Base-by-base conservation (phyloP, 2,113 vertebrate species). In the Sinosuthora webbiana region DNA sequence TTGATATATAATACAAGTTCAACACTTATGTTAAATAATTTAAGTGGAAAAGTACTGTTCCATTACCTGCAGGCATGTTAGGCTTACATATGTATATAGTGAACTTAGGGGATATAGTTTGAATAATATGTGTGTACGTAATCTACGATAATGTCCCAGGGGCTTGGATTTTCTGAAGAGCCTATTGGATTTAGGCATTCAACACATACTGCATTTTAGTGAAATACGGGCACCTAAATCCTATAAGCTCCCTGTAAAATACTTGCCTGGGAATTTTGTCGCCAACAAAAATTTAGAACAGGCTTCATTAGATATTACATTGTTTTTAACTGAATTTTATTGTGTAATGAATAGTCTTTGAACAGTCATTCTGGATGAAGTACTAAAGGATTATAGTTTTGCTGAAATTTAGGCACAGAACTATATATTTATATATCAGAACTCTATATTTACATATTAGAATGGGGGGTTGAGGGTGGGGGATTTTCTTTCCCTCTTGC, bases 1-100 rank as follows among this genome's bases (percentile, higher is more conserved):
- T 93, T 96, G 93, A 96, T 96, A 78, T 96, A 95, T 94, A 96
- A 84, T 95, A 90, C 83, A 89, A 95, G 92, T 97, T 94, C 95
- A 96, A 90, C 68, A 90, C 80, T 97, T 92, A 90, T 0, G 57
- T 96, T 97, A 96, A 97, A 96, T 96, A 96, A 96, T 96, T 96
- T 96, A 97, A 96, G 86, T 94, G 92, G 83, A 96, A 95, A 96
- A 94, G 92, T 96, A 96, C 86, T 83, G 73, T 94, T 96, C 83
- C 52, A 68, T 95, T 96, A 97, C 94, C 93, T 93, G 93, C 88
- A 96, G 95, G 92, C 90, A 77, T 95, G 56, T 94, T 89, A 79
- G 79, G 85, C 95, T 97, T 96, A 95, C 93, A 93, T 96, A 95
- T 95, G 93, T 94, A 93, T 92, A 96, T 90, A 82, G 90, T 62